Conservation (phyloP, 2,113 vertebrate species). For the Bufo gargarizans region DNA sequence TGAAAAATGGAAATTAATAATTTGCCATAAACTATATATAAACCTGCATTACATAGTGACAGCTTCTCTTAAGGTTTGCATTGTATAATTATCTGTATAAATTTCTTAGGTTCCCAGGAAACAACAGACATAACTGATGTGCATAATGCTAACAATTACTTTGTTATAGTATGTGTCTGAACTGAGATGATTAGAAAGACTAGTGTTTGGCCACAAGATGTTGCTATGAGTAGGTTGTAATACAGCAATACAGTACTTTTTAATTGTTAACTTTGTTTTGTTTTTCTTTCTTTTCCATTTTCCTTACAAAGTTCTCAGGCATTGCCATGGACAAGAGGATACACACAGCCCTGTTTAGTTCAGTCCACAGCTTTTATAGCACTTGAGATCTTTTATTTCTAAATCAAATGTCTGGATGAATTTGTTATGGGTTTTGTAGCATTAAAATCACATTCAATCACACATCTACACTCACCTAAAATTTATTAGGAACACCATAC, state of each 20-base stretch:
- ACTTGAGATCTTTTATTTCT: neutral
- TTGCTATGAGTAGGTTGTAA: neutral
- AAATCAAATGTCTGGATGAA: neutral
- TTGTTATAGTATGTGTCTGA: neutral
- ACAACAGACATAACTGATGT: neutral
- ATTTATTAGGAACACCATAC: too few species aligned
- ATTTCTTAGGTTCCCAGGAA: neutral
- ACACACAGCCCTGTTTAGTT: neutral
- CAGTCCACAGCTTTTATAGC: neutral
- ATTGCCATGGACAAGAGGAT: neutral
- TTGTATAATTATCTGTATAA: too few species aligned
- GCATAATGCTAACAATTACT: neutral
- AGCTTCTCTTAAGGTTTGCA: too few species aligned
- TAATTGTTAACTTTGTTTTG: too few species aligned
- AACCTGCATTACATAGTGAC: too few species aligned
- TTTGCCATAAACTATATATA: too few species aligned
- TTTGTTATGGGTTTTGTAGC: neutral
- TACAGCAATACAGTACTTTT: neutral
- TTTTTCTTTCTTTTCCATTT: too few species aligned
- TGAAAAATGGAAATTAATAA: too few species aligned
- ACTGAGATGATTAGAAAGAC: neutral
- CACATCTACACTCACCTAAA: too few species aligned
- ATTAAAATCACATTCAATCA: neutral
- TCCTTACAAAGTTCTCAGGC: too few species aligned
- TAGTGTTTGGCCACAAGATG: neutral